Evolutionary conservation across 2,113 vertebrate species (phyloP), one percentile per base, ranked within the genome.

Genomic region (Myotis lucifugus): DNA sequence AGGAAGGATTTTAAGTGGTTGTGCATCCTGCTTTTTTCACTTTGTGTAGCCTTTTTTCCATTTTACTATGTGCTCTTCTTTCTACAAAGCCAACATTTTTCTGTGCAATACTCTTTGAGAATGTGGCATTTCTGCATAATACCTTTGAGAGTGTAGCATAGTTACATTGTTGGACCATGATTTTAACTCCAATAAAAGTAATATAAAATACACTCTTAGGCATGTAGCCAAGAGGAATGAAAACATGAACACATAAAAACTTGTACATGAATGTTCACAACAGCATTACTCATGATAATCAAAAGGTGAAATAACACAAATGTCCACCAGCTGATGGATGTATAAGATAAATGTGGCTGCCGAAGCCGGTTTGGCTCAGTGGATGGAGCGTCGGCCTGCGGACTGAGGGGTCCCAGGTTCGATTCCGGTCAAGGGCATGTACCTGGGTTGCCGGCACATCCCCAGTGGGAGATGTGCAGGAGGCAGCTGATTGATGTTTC

Each of bases 11-110:
- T 88, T 81, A 88, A 77, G 21, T 34, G 61, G 25, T 85, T 32
- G 0, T 69, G 4, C 59, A 29, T n/a, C 32, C 59, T 84, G 17
- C 40, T 61, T 34, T 82, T 66, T 74, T 40, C 27, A 59, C 21
- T 67, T 88, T 21, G 12, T 50, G 29, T 48, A 66, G 46, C 21
- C 13, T 78, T 86, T 85, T 93, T 91, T 59, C 84, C 11, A 5
- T 46, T 46, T 78, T 70, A 14, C 23, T 32, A 17, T 7, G 4
- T 50, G 14, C 14, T 77, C 37, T 81, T 96, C 50, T 78, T 85
- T 42, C 42, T 73, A 79, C 66, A 92, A 23, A 59, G 14, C 6
- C 54, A 76, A 29, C 73, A 37, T 91, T 86, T 95, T 95, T 67
- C 21, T 92, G 54, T 19, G 46, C 73, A 48, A 61, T 90, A 73